These are phyloP conservation scores for Amblyopsis rosae DNA, from an alignment of 2,113 vertebrate genomes.

Conservation along the genomic window DNA sequence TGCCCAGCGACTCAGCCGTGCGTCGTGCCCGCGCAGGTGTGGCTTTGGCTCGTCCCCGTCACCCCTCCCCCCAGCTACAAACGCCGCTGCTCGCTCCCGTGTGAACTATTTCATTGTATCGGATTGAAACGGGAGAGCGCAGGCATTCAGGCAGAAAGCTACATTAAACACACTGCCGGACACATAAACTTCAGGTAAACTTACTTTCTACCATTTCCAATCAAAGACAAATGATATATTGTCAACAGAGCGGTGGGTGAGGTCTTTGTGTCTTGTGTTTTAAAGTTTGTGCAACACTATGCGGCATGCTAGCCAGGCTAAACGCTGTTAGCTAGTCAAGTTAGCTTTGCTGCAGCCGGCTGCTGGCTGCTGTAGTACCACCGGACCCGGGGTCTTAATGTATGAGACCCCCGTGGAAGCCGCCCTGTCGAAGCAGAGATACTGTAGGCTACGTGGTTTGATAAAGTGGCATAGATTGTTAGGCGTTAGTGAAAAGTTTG, in stretches of 20 bases:
- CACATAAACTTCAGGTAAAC: constrained; percentile 69
- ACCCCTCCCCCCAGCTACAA: constrained; percentile 65
- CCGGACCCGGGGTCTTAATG: not conserved
- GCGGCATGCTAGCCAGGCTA: constrained; percentile 33
- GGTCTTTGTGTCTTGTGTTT: not conserved
- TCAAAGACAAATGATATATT: accelerated
- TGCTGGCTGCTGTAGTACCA: too few relatives aligned
- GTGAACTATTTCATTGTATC: constrained; percentile 72
- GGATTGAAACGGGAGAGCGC: constrained; percentile 47
- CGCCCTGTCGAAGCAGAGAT: not conserved
- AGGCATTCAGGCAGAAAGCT: constrained; percentile 7
- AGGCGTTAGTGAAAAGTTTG: constrained; percentile 20
- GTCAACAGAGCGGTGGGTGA: not conserved
- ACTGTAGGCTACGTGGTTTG: accelerated
- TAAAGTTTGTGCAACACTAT: constrained; percentile 51
- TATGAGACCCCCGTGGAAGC: not conserved
- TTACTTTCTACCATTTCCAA: constrained; percentile 17
- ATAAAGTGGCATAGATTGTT: not conserved
- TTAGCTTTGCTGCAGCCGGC: constrained; percentile 36
- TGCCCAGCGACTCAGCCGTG: not conserved
- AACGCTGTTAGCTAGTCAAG: constrained; percentile 44
- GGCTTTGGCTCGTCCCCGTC: constrained; percentile 67
- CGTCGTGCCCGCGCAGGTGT: constrained; percentile 79
- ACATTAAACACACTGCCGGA: constrained; percentile 38
- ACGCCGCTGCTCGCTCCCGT: constrained; percentile 67